Evolutionary conservation across 1,140 invertebrate genomes (phyloP), one percentile per base, ranked within the genome.

Genomic region (Mactra quadrangularis): DNA sequence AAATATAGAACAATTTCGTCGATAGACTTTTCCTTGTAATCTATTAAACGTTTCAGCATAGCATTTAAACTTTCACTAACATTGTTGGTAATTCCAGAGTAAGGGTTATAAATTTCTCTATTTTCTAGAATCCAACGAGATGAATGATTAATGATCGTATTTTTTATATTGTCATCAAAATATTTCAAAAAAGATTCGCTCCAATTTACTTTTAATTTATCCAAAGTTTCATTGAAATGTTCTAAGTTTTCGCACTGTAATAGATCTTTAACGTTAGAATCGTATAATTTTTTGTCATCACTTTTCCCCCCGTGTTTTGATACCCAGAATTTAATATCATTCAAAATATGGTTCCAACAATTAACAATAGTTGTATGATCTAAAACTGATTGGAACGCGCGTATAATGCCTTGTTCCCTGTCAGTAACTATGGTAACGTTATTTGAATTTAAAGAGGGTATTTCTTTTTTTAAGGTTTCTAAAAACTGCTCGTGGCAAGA

Each of bases 281-380:
- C 45, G 19, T 53, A 71, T 1, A 71, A 22, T 33, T 64, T 50
- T 31, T 59, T 77, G 31, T 64, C 74, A 50, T 62, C 57, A 31
- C 4, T 22, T 1, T 19, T 38, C 9, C 59, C 45, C 7, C 55
- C 55, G 52, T 64, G 75, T 1, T 66, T 78, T 13, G 27, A 45
- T 50, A 77, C n/a, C 59, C 74, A 64, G 22, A 64, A 62, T 27
- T 77, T 77, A 62, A 77, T 22, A 41, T 50, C 74, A 50, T 38
- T 45, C 31, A 77, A 41, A 13, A 77, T 77, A 35, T 77, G 74
- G 33, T 62, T 62, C 74, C 74, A 77, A 35, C 74, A 77, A 31
- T 45, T 64, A 6, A 77, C 25, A 50, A 77, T 29, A 25, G 50
- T 31, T 50, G 7, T 13, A 13, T 27, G 1, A 22, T n/a, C 11